A percentile compares a stretch with the other conserved stretches of the same genome.
Conservation (phyloP, 2,888 invertebrate genomes). For the Nemoura dubitans region DNA sequence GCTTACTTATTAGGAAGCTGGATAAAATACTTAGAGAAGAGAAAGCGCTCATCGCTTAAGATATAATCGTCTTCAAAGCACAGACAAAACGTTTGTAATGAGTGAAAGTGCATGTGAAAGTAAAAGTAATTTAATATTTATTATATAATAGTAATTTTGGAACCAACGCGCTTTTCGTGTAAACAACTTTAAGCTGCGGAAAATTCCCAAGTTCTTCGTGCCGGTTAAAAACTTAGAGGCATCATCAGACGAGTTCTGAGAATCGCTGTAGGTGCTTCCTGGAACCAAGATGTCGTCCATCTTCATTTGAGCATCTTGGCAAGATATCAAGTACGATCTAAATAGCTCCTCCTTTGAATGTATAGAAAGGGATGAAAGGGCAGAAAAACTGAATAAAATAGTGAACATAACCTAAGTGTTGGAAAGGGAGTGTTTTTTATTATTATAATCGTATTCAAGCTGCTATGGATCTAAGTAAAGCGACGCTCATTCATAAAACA, state of each 20-base stretch:
- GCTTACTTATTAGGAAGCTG: not conserved
- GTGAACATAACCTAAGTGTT: not conserved
- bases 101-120: no score
- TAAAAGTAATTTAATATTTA: no score
- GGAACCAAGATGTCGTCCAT: not conserved
- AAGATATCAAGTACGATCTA: not conserved
- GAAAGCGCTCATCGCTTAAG: no score
- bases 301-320: not conserved
- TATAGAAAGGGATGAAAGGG: not conserved
- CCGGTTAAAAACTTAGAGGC: no score
- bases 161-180: no score
- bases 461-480: not conserved
- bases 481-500: not conserved
- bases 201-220: no score
- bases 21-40: not conserved
- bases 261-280: not conserved
- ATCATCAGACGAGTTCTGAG: not conserved
- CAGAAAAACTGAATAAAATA: constrained; percentile 4
- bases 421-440: not conserved
- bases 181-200: no score
- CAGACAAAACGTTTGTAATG: no score
- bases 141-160: no score
- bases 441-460: not conserved
- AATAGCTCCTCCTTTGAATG: not conserved
- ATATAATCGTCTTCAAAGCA: no score